phyloP scores from a whole-genome alignment of 2,888 invertebrate species.

The Pseudococcus jackbeardsleyi region DNA sequence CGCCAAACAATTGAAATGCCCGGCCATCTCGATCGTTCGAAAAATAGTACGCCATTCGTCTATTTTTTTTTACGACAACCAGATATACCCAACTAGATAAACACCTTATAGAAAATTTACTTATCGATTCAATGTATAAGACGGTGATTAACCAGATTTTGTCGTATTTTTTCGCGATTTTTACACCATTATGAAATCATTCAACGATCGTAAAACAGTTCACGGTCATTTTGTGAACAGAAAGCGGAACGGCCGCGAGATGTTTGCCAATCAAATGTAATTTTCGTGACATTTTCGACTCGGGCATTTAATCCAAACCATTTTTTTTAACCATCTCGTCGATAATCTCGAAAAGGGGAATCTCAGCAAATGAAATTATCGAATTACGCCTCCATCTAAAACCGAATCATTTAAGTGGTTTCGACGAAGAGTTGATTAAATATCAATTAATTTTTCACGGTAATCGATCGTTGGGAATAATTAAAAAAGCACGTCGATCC shows the following conservation, averaged over 20 bases:
- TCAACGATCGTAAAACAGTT: constrained; percentile 36
- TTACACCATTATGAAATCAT: constrained; percentile 32
- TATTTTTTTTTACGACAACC: not conserved
- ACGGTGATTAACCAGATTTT: not conserved
- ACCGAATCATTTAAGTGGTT: not conserved
- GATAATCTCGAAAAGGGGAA: not conserved
- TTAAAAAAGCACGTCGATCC: not conserved
- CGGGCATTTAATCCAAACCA: not conserved
- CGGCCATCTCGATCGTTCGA: not conserved
- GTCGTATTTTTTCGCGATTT: constrained; percentile 1
- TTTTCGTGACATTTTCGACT: not conserved
- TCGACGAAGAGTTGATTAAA: not conserved
- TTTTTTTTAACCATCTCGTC: not conserved
- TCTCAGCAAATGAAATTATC: not conserved
- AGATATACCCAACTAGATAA: not conserved
- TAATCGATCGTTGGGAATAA: not conserved
- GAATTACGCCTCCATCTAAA: not conserved
- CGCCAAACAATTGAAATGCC: not conserved
- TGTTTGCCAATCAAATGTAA: not conserved
- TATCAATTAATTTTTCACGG: not conserved
- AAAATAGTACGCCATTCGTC: not conserved
- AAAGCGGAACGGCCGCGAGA: constrained; percentile 50
- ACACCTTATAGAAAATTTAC: not conserved
- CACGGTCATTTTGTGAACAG: constrained; percentile 58
- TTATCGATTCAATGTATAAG: not conserved